phyloP scores from a whole-genome alignment of 2,113 vertebrate genomes.

The Delphinus delphis region DNA sequence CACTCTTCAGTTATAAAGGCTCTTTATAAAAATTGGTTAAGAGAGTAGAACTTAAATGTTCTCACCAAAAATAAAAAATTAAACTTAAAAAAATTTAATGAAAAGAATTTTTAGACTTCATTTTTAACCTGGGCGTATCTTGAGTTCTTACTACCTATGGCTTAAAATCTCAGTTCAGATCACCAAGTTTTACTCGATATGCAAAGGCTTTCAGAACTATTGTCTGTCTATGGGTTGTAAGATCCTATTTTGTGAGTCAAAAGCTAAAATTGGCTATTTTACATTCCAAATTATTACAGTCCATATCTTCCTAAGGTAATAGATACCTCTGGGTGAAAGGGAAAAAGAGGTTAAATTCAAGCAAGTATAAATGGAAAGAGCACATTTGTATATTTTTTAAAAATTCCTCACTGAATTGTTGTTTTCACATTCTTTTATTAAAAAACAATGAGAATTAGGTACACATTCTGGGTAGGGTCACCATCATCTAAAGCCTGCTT shows the following conservation, averaged over 20 bases:
- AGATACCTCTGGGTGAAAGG: neutral
- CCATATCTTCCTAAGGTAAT: neutral
- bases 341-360: neutral
- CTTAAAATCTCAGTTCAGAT: neutral
- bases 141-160: neutral
- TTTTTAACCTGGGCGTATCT: neutral
- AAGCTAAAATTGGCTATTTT: conserved; percentile 8
- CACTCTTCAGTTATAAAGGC: neutral
- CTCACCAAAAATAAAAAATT: neutral
- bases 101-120: neutral
- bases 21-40: neutral
- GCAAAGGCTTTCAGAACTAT: neutral
- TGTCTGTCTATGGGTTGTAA: neutral
- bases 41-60: neutral
- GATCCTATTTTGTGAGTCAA: neutral
- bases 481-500: neutral
- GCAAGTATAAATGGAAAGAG: neutral
- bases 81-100: neutral
- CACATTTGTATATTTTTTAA: neutral
- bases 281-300: neutral
- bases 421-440: neutral
- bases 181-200: neutral
- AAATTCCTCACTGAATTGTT: neutral
- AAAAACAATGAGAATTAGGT: neutral
- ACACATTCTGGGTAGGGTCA: neutral